phyloP scores from a whole-genome alignment of 2,888 invertebrate species.

The Apamea crenata region DNA sequence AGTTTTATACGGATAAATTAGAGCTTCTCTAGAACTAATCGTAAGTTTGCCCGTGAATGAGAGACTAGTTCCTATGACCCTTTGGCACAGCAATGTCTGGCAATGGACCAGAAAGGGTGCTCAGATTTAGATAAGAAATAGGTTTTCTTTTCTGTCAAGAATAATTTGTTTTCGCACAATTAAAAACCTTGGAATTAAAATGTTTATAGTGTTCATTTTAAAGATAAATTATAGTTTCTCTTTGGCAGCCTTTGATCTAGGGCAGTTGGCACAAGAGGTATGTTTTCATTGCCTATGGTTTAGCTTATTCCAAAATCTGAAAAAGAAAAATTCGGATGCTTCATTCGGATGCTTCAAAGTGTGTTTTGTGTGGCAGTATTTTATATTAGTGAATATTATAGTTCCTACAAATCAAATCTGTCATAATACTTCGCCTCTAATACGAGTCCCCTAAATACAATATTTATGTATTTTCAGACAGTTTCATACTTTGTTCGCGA shows the following conservation, averaged over 20 bases:
- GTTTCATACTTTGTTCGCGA: conserved; percentile 87
- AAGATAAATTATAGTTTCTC: conserved; percentile 40
- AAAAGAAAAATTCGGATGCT: neutral
- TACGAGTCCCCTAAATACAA: conserved; percentile 85
- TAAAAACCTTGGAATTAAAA: conserved; percentile 41
- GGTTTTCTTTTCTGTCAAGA: conserved; percentile 6
- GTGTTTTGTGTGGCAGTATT: conserved; percentile 36
- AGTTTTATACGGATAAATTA: neutral
- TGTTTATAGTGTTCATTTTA: conserved; percentile 32
- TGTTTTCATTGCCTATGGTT: conserved; percentile 25
- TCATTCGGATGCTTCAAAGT: neutral
- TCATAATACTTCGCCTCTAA: conserved; percentile 69
- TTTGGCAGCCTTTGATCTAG: conserved; percentile 58
- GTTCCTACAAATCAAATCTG: conserved; percentile 69
- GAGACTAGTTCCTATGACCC: neutral
- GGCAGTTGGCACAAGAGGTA: conserved; percentile 54
- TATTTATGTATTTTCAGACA: conserved; percentile 90
- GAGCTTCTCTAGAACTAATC: neutral
- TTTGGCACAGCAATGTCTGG: conserved; percentile 8
- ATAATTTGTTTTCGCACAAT: conserved; percentile 13
- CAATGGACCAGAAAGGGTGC: conserved; percentile 13
- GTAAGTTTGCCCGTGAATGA: neutral
- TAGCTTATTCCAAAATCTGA: conserved; percentile 10
- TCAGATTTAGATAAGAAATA: conserved; percentile 18
- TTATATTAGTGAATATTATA: conserved; percentile 49